Percentiles rank a stretch among this genome's conserved stretches.
These are phyloP conservation scores for Stenotaenia linearis DNA, from an alignment of 2,888 invertebrate genomes.

Conservation along the genomic window DNA sequence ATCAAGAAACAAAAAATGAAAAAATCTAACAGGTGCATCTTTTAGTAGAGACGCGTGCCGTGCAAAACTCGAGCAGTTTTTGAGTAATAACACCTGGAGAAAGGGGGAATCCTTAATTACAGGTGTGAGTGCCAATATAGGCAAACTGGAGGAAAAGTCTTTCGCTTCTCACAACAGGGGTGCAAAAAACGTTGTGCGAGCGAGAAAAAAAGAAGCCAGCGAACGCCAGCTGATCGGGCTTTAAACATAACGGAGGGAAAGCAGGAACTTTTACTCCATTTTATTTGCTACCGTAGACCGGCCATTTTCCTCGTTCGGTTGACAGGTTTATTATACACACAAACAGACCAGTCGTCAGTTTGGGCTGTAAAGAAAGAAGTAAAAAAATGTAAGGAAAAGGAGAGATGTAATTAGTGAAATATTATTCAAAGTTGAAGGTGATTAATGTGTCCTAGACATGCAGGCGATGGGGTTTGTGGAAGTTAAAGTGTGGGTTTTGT, in stretches of 20 bases:
- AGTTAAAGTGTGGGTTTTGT: no score
- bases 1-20: background rate
- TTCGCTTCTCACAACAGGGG: background rate
- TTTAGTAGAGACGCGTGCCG: constrained; percentile 8
- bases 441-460: no score
- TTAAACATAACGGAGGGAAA: background rate
- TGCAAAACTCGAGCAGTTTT: constrained; percentile 23
- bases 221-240: background rate
- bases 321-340: background rate
- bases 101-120: constrained; percentile 26
- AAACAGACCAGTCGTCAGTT: background rate
- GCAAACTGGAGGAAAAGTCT: constrained; percentile 19
- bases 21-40: background rate
- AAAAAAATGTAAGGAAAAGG: background rate
- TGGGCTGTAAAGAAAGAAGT: background rate
- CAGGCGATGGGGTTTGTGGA: no score
- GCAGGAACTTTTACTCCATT: background rate
- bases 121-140: constrained; percentile 20
- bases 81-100: background rate
- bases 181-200: background rate
- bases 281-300: background rate
- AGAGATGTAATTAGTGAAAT: background rate
- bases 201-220: background rate
- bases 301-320: background rate
- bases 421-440: background rate